Conservation (phyloP, 2,797 vertebrate genomes). For the Sebastes goodei region DNA sequence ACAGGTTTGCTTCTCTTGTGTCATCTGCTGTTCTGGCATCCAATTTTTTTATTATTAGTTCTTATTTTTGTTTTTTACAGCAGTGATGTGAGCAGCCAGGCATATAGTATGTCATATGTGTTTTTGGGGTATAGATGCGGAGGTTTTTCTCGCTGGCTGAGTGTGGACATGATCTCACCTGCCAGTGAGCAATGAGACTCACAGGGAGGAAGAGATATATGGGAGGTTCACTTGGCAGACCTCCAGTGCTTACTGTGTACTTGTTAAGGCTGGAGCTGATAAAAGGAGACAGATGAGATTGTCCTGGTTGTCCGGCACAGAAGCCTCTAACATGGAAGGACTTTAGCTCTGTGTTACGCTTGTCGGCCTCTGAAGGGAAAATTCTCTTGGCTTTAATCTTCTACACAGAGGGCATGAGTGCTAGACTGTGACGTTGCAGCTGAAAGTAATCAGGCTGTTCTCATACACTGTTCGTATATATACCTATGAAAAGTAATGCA, state of each 20-base stretch:
- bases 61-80: not conserved
- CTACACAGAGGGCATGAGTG: not conserved
- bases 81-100: not conserved
- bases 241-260: conserved; percentile 16
- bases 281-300: conserved; percentile 26
- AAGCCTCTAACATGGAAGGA: not conserved
- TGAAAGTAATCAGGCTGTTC: not conserved
- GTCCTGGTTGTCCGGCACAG: conserved; percentile 7
- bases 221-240: conserved; percentile 11
- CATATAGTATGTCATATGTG: not conserved
- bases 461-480: too few species aligned
- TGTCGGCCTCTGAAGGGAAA: conserved; percentile 17
- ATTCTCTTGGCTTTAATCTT: conserved; percentile 18
- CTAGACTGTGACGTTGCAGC: not conserved
- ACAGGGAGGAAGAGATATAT: conserved; percentile 3
- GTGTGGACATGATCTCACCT: conserved; percentile 2
- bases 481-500: too few species aligned
- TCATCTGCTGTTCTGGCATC: not conserved
- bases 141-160: too few species aligned
- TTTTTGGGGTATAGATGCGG: not conserved
- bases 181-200: not conserved
- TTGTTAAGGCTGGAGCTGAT: conserved; percentile 39
- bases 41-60: not conserved
- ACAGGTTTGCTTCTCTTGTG: not conserved
- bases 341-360: not conserved